A percentile compares a stretch with the other conserved stretches of the same genome.
These are phyloP conservation scores for Sitobion miscanthi DNA, from an alignment of 1,140 invertebrate species.

Conservation along the genomic window DNA sequence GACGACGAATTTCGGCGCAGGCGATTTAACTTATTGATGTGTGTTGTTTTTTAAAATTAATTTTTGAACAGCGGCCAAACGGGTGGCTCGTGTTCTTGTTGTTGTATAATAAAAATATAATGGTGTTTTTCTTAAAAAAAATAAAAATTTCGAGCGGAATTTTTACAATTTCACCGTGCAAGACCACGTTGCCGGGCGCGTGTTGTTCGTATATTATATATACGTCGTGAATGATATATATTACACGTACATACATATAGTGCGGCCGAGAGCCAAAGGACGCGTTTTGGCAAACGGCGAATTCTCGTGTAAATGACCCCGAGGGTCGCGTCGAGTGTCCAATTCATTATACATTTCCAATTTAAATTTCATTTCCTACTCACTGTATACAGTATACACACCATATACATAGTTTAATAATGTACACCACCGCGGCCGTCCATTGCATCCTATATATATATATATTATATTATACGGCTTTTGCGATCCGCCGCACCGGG, in stretches of 20 bases:
- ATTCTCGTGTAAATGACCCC: conserved; percentile 28
- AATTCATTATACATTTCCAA: conserved; percentile 38
- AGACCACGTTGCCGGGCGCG: background rate
- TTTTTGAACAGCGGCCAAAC: background rate
- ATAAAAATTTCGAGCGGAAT: background rate
- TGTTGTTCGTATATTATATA: background rate
- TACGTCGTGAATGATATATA: background rate
- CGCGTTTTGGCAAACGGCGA: conserved; percentile 18
- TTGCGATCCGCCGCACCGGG: background rate
- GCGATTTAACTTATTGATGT: background rate
- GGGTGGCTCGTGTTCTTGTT: background rate
- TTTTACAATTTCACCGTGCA: background rate
- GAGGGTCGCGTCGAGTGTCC: conserved; percentile 3
- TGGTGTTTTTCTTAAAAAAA: background rate
- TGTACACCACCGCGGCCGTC: background rate
- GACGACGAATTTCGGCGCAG: background rate
- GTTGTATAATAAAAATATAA: background rate
- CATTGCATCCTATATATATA: background rate
- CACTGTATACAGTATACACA: background rate
- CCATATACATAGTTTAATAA: background rate
- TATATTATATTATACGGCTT: background rate
- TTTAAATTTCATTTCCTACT: conserved; percentile 32
- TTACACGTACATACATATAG: background rate
- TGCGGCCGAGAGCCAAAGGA: background rate
- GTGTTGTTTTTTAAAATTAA: conserved; percentile 4